These are phyloP conservation scores for Trichogramma pretiosum DNA, from an alignment of 1,140 invertebrate genomes.

Conservation along the genomic window DNA sequence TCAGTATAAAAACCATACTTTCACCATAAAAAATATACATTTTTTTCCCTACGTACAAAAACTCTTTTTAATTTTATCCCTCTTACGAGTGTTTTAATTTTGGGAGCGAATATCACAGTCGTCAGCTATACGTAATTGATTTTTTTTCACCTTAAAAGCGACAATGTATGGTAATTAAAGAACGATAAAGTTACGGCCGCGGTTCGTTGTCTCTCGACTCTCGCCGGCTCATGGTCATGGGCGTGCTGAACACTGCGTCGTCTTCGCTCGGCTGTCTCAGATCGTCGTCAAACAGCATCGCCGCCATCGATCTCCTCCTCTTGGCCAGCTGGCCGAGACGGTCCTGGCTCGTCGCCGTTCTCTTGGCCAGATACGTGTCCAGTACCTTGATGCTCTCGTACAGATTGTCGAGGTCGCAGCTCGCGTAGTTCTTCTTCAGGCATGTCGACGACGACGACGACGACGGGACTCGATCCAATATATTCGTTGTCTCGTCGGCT, in stretches of 20 bases:
- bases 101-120: too few relatives aligned
- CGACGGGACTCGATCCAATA: too few relatives aligned
- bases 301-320: constrained; percentile 10
- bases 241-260: constrained; percentile 6
- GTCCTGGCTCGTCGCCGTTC: constrained; percentile 13
- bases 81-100: constrained; percentile 2
- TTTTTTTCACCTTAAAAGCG: not conserved
- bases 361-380: constrained; percentile 30
- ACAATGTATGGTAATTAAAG: not conserved
- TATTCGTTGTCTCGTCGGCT: not conserved
- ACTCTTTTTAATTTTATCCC: too few relatives aligned
- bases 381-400: constrained; percentile 33
- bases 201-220: not conserved
- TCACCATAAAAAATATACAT: too few relatives aligned
- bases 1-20: too few relatives aligned
- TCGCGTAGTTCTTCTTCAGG: not conserved
- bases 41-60: too few relatives aligned
- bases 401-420: constrained; percentile 28
- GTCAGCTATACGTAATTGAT: not conserved
- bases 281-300: constrained; percentile 32
- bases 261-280: constrained; percentile 8
- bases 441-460: too few relatives aligned
- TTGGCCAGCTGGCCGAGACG: not conserved
- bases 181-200: too few relatives aligned
- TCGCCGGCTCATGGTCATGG: not conserved